phyloP scores from a whole-genome alignment of 1,140 invertebrate species.

The Zaprionus camerounensis region DNA sequence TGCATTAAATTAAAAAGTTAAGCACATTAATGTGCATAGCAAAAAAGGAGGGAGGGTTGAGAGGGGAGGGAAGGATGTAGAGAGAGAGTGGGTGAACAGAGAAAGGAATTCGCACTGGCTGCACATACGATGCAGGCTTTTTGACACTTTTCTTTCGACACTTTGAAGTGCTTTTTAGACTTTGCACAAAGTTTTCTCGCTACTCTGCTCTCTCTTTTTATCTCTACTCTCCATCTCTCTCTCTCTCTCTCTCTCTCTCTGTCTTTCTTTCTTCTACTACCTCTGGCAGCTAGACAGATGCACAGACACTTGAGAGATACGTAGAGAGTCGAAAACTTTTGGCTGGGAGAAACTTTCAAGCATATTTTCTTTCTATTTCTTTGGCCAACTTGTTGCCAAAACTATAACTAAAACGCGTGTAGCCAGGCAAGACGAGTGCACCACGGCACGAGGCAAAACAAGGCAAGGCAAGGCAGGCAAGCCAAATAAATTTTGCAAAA shows the following conservation, averaged over 20 bases:
- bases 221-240: background rate
- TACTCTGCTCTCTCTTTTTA: background rate
- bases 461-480: constrained; percentile 31
- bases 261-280: background rate
- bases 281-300: constrained; percentile 37
- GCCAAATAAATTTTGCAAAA: constrained; percentile 74
- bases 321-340: constrained; percentile 42
- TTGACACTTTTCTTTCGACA: constrained; percentile 81
- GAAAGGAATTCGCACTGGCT: constrained; percentile 23
- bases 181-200: constrained; percentile 43
- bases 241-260: background rate
- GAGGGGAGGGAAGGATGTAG: background rate
- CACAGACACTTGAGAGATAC: constrained; percentile 64
- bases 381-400: constrained; percentile 75
- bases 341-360: constrained; percentile 54
- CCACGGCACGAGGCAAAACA: background rate
- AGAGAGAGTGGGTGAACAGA: background rate
- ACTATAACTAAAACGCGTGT: constrained; percentile 38
- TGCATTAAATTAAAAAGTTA: constrained; percentile 68
- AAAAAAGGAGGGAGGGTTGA: background rate
- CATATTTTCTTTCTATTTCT: constrained; percentile 50
- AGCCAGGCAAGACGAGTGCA: background rate
- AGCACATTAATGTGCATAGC: constrained; percentile 56
- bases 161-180: constrained; percentile 70
- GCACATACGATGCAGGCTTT: constrained; percentile 50